Conservation (phyloP, 2,113 vertebrate genomes). For the Tenrec ecaudatus region DNA sequence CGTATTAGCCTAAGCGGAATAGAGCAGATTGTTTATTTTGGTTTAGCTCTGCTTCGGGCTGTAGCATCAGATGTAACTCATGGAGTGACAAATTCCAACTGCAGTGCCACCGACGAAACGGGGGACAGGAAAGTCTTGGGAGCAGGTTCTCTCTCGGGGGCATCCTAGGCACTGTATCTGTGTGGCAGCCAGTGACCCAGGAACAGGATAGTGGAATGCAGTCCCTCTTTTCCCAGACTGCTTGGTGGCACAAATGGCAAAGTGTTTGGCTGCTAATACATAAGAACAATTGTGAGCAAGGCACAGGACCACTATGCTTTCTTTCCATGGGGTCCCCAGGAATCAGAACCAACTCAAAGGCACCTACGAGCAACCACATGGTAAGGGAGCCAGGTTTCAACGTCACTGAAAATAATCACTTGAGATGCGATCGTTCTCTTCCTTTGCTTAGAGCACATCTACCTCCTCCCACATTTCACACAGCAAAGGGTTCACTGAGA, state of each 20-base stretch:
- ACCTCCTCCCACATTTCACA: not conserved
- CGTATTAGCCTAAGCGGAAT: constrained; percentile 87
- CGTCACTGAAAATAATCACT: constrained; percentile 28
- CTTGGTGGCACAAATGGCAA: not conserved
- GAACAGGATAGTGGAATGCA: too few relatives aligned
- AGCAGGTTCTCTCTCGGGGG: constrained; percentile 65
- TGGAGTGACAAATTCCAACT: constrained; percentile 87
- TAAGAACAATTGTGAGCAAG: too few relatives aligned
- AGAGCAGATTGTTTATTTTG: constrained; percentile 91
- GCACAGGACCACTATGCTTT: too few relatives aligned
- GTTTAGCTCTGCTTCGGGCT: constrained; percentile 87
- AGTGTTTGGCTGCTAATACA: not conserved
- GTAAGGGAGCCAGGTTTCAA: not conserved
- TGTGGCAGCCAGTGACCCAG: not conserved
- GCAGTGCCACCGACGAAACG: constrained; percentile 86
- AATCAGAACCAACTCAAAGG: too few relatives aligned
- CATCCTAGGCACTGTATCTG: not conserved
- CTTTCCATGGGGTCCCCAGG: not conserved
- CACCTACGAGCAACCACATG: too few relatives aligned
- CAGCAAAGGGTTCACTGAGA: constrained; percentile 10
- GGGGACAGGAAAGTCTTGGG: constrained; percentile 73
- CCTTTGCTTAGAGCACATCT: constrained; percentile 24
- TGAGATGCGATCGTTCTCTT: not conserved
- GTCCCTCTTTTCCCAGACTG: not conserved
- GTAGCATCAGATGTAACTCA: constrained; percentile 88